Conservation (phyloP, 2,113 vertebrate species). For the Mirza zaza region DNA sequence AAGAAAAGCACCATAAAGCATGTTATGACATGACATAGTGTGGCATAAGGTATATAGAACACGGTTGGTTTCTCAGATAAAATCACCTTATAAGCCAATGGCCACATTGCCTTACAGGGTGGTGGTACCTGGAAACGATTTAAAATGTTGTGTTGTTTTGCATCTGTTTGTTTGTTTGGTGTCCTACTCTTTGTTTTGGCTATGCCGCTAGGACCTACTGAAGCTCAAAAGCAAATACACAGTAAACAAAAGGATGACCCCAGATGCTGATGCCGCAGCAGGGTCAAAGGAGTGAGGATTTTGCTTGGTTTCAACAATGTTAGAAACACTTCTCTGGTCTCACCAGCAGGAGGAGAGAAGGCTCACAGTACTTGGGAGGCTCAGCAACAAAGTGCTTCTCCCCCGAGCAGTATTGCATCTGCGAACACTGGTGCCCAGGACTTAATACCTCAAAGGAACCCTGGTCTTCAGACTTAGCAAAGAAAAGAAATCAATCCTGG, state of each 20-base stretch:
- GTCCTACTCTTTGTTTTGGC: constrained; percentile 36
- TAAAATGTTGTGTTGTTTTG: neutral
- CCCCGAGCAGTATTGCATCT: neutral
- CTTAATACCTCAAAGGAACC: neutral
- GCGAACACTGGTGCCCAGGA: neutral
- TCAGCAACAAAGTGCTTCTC: neutral
- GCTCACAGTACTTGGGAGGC: neutral
- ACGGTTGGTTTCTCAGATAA: neutral
- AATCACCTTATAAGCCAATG: neutral
- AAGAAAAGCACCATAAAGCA: neutral
- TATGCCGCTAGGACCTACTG: neutral
- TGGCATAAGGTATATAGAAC: neutral
- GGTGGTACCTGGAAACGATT: neutral
- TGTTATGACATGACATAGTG: neutral
- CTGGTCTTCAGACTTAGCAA: neutral
- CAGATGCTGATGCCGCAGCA: neutral
- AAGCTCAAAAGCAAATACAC: neutral
- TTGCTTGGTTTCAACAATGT: neutral
- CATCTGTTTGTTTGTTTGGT: neutral
- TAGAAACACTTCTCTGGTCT: constrained; percentile 33
- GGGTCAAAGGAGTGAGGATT: neutral
- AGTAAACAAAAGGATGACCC: neutral
- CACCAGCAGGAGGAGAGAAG: constrained; percentile 62
- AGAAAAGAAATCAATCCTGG: neutral
- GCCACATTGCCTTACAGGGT: accelerated